Evolutionary conservation across 2,797 vertebrate genomes (phyloP), one percentile per base, ranked within the genome.

Genomic region (Poeciliopsis presidionis): DNA sequence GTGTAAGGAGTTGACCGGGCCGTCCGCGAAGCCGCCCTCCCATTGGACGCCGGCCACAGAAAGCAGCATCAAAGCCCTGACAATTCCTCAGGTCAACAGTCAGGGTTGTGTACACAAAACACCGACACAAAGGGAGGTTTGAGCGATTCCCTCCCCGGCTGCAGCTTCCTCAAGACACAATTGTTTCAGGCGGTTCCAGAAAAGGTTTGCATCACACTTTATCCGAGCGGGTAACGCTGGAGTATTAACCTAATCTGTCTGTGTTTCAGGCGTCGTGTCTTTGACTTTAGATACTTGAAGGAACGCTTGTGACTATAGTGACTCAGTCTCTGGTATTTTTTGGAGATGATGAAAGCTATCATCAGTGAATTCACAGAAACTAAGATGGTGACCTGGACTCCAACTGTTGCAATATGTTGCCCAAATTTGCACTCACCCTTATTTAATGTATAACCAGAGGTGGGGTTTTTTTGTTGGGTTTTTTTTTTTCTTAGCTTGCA

Each of bases 271-370:
- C 81, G 65, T 72, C 49, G 55, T 49, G 47, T 75, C 70, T 89
- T 77, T 76, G 57, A 80, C 63, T 57, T 71, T 46, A 89, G 83
- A 86, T 76, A 82, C 30, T 73, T 65, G 51, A 72, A 76, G 76
- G 82, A 84, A 70, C 72, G 77, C 74, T 78, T 25, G 76, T 86
- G 84, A 75, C 85, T 87, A 30, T 30, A 87, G 84, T 92, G 88
- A 91, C 88, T 89, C 87, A 85, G 82, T 90, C 83, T 80, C 78
- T 79, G 81, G 88, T 90, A 86, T 92, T 90, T 91, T 91, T 67
- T 5, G 78, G 89, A 87, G 84, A 82, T 79, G 80, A 88, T 90
- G 87, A 88, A 84, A 83, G 78, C 81, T 73, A 83, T 91, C 90
- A 91, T 89, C 81, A 65, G 87, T 87, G 89, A 90, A 91, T 89